These are phyloP conservation scores for Stylophora pistillata DNA, from an alignment of 64 coral and sea anemone genomes.

Conservation along the genomic window DNA sequence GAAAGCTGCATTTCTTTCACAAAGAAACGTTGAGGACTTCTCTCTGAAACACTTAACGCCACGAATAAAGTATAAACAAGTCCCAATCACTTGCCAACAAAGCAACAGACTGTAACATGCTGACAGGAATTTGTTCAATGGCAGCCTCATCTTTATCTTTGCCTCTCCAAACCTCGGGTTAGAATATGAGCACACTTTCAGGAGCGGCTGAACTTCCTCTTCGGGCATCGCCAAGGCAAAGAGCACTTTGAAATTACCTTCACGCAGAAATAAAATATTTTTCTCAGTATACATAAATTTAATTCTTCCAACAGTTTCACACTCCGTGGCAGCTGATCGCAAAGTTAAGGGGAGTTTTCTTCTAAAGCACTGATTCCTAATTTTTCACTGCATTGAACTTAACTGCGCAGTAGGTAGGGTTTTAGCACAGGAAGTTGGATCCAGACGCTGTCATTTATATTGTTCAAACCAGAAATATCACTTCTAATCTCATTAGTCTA, in stretches of 20 bases:
- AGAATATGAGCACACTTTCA: background rate
- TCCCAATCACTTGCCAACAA: background rate
- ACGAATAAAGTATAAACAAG: background rate
- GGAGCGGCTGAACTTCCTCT: background rate
- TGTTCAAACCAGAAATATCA: too few species aligned
- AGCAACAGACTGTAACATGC: background rate
- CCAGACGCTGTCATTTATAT: too few species aligned
- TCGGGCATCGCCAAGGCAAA: background rate
- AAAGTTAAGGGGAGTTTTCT: too few species aligned
- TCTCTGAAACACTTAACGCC: background rate
- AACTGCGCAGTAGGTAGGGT: too few species aligned
- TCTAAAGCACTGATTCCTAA: too few species aligned
- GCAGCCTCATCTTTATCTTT: background rate
- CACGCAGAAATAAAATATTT: too few species aligned
- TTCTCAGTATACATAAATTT: too few species aligned
- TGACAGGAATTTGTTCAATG: background rate
- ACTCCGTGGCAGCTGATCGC: too few species aligned
- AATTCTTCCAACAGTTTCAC: too few species aligned
- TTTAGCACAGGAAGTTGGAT: too few species aligned
- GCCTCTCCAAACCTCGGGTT: background rate
- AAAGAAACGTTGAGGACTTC: background rate
- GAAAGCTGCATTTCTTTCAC: slow-evolving; percentile 2
- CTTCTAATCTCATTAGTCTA: too few species aligned
- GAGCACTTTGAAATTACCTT: background rate
- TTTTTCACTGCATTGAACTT: too few species aligned